Percentiles rank a stretch among this genome's conserved stretches.
Conservation (phyloP, 2,888 invertebrate genomes). For the Xestia xanthographa region DNA sequence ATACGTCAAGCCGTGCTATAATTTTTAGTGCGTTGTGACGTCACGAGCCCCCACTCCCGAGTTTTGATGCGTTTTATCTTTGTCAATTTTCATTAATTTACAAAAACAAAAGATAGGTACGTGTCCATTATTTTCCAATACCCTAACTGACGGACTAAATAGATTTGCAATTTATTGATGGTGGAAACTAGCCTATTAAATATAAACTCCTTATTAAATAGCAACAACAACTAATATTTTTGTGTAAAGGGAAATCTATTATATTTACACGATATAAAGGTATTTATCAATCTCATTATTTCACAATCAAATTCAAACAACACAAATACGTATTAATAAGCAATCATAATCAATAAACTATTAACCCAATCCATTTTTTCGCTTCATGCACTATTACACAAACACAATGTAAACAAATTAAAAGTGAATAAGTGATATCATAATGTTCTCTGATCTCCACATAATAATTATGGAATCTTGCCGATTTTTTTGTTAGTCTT, state of each 20-base stretch:
- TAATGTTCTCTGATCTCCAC: background rate
- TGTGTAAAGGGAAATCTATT: background rate
- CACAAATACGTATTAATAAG: background rate
- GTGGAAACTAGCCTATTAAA: too few species aligned
- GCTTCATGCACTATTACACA: constrained; percentile 13
- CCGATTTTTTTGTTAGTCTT: background rate
- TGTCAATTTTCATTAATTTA: too few species aligned
- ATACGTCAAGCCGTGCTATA: too few species aligned
- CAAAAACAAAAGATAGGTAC: too few species aligned
- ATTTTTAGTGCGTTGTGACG: too few species aligned
- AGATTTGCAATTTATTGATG: too few species aligned
- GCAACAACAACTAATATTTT: background rate
- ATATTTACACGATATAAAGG: background rate
- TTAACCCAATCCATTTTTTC: background rate
- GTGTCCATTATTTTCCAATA: too few species aligned
- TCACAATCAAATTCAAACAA: background rate
- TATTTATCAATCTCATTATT: background rate
- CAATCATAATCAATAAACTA: constrained; percentile 3
- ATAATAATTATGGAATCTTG: background rate
- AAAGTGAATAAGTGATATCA: background rate
- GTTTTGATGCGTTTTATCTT: too few species aligned
- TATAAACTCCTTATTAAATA: background rate
- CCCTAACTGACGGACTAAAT: too few species aligned
- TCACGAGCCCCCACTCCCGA: too few species aligned
- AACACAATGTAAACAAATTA: background rate